Evolutionary conservation across 2,888 invertebrate genomes (phyloP).

Genomic region (Saturnia pavonia): DNA sequence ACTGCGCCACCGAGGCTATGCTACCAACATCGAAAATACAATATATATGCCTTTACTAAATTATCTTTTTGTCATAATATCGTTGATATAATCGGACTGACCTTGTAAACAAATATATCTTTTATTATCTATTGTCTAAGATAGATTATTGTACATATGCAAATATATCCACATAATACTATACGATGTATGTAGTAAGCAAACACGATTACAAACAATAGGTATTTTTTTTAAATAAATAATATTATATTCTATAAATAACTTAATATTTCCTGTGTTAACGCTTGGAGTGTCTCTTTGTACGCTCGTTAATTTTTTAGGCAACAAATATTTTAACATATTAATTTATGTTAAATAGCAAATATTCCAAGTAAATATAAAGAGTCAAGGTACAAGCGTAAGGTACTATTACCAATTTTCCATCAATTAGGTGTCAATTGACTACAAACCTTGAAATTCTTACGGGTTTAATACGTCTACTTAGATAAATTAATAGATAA

Average conservation of each 20-base stretch:
- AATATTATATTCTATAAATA: no score
- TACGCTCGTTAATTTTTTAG: no score
- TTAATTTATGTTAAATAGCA: no score
- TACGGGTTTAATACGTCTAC: background rate
- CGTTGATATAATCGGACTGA: background rate
- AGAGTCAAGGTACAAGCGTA: no score
- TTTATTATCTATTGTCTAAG: background rate
- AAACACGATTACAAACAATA: no score
- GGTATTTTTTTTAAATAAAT: no score
- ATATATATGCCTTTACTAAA: background rate
- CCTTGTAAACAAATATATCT: background rate
- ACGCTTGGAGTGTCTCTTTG: no score
- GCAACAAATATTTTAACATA: no score
- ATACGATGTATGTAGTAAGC: no score
- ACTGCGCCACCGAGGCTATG: constrained; percentile 91
- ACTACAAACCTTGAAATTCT: background rate
- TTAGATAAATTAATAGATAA: background rate
- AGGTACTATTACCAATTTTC: background rate
- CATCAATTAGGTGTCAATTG: background rate
- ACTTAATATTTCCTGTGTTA: no score
- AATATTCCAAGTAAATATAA: no score
- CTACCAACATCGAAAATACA: background rate
- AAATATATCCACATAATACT: no score
- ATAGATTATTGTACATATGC: background rate
- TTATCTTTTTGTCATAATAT: background rate